These are phyloP conservation scores for Catharus bicknelli DNA, from an alignment of 2,113 vertebrate species.

Conservation along the genomic window DNA sequence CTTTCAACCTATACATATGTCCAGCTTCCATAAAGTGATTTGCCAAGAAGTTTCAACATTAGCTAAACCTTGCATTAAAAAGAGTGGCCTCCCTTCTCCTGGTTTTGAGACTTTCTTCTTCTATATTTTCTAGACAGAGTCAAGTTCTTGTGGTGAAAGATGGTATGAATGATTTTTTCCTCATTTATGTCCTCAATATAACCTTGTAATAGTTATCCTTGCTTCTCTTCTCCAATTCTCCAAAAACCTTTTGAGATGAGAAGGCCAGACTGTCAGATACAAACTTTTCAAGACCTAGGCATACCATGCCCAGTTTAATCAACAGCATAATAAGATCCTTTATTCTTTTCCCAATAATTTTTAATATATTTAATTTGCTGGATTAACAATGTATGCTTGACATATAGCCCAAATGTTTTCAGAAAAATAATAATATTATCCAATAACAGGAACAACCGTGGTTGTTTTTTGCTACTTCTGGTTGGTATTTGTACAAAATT, in stretches of 20 bases:
- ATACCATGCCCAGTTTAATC: background rate
- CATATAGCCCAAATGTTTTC: background rate
- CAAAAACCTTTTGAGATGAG: background rate
- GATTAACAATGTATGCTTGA: background rate
- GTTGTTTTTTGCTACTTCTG: background rate
- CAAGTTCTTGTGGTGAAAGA: background rate
- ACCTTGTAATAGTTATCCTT: background rate
- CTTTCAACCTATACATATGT: background rate
- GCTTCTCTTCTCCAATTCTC: background rate
- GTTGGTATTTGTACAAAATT: background rate
- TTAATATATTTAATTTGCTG: background rate
- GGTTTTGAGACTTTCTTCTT: background rate
- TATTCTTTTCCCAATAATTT: background rate
- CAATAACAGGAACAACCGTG: background rate
- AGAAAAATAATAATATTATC: background rate
- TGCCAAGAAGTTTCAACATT: background rate
- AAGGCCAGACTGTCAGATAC: background rate
- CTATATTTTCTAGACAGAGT: background rate
- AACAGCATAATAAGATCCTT: background rate
- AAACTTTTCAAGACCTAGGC: background rate
- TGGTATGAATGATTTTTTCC: background rate
- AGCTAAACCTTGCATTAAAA: background rate
- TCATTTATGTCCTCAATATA: background rate
- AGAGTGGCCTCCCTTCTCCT: background rate
- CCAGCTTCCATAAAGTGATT: background rate